phyloP scores from a whole-genome alignment of 2,113 vertebrate species.

The Setophaga coronata region DNA sequence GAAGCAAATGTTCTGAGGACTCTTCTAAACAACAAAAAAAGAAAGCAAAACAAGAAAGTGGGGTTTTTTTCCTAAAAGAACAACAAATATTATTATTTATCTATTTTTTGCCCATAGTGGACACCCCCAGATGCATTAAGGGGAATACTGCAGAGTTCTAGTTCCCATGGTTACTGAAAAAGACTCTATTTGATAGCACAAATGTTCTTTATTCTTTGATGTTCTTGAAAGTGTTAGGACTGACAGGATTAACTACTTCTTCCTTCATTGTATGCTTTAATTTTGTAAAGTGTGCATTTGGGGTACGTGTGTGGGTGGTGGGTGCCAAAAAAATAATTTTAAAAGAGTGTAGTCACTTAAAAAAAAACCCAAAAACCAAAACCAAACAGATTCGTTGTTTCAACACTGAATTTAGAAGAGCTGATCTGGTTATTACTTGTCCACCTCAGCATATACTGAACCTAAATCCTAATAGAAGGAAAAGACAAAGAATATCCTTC shows the following conservation, averaged over 20 bases:
- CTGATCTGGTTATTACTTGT: background rate
- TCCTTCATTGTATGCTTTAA: background rate
- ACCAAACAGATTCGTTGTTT: background rate
- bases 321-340: background rate
- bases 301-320: accelerated
- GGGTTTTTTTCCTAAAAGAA: background rate
- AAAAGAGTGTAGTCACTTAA: background rate
- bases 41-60: background rate
- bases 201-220: background rate
- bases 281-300: background rate
- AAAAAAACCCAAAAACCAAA: background rate
- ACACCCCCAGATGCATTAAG: background rate
- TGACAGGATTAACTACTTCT: background rate
- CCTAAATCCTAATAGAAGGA: background rate
- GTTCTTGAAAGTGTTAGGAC: background rate
- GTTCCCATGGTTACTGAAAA: background rate
- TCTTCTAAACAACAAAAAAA: background rate
- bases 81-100: background rate
- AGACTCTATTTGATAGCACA: background rate
- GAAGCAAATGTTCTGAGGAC: background rate
- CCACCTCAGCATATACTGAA: background rate
- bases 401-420: background rate
- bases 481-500: background rate
- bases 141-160: background rate
- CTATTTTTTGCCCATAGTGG: background rate